Evolutionary conservation across 2,113 vertebrate species (phyloP), one percentile per base, ranked within the genome.

Genomic region (Danio rerio): DNA sequence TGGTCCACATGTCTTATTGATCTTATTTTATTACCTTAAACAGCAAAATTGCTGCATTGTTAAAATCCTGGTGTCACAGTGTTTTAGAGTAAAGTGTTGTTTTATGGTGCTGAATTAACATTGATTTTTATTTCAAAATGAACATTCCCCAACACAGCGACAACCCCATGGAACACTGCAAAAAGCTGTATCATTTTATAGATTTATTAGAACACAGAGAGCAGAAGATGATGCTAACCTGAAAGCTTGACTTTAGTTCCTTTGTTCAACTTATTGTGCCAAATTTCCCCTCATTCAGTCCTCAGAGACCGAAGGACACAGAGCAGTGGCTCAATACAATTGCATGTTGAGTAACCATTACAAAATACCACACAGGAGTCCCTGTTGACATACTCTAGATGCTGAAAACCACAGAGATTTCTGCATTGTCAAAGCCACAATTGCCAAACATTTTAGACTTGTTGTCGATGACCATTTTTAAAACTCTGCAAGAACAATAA

Each of bases 281-380:
- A 82, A 15, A 45, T 66, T 53, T 47, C 52, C 75, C 7, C 42
- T 47, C 6, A 47, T 7, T 5, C n/a, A 59, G 42, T 42, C 63
- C 63, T 7, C 13, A 9, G 59, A 80, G 59, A 80, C 81, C 3
- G 31, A 31, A 31, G 3, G 16, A 63, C 8, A 55, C 20, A 59
- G 65, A 45, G 72, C 45, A 79, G 65, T 74, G 75, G 59, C 40
- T 65, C 65, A 82, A 61, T 53, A 80, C 65, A 84, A 85, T 72
- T 72, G 71, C 50, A 68, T 80, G 69, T 82, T 84, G 53, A 71
- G 71, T 12, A 80, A 81, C 71, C 0, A 31, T 80, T 68, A 59
- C 78, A 58, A 68, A 87, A 78, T 62, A 75, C 62, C 53, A 69
- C 55, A 50, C 53, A 68, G 53, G 62, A 68, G 43, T 49, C 66